A percentile compares a stretch with the other conserved stretches of the same genome.
Evolutionary conservation across 2,797 vertebrate genomes (phyloP).

Genomic region (Hemitrygon akajei): DNA sequence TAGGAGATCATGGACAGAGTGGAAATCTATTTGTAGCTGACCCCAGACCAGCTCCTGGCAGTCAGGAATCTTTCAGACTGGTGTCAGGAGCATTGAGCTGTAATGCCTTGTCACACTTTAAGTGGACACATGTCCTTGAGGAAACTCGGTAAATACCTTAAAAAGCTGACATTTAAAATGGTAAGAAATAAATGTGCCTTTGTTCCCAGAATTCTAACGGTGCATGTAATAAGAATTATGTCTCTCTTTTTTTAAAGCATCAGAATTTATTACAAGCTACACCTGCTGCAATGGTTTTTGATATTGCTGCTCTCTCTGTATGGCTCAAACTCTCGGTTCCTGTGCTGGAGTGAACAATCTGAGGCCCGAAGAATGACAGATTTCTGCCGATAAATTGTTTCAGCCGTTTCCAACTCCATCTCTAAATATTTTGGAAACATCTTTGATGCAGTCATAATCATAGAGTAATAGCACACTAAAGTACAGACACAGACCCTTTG

Average conservation of each 20-base stretch:
- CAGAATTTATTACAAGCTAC: neutral
- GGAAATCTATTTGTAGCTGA: neutral
- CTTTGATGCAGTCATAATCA: neutral
- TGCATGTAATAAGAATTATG: neutral
- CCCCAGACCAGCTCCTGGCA: neutral
- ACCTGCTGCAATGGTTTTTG: neutral
- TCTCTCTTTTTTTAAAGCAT: neutral
- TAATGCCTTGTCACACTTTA: no score
- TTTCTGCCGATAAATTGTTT: neutral
- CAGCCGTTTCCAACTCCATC: neutral
- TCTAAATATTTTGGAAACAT: neutral
- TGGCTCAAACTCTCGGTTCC: neutral
- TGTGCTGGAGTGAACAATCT: no score
- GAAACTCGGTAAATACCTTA: neutral
- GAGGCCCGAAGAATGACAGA: neutral
- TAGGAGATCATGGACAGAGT: neutral
- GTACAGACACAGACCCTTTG: no score
- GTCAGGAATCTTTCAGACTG: neutral
- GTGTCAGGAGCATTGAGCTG: neutral
- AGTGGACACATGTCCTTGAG: neutral
- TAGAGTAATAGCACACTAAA: no score
- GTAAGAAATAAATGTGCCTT: neutral
- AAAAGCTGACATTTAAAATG: neutral
- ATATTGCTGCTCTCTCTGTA: no score
- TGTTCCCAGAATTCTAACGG: neutral